Base-by-base conservation (phyloP, 1,140 invertebrate genomes). In the Musca domestica region DNA sequence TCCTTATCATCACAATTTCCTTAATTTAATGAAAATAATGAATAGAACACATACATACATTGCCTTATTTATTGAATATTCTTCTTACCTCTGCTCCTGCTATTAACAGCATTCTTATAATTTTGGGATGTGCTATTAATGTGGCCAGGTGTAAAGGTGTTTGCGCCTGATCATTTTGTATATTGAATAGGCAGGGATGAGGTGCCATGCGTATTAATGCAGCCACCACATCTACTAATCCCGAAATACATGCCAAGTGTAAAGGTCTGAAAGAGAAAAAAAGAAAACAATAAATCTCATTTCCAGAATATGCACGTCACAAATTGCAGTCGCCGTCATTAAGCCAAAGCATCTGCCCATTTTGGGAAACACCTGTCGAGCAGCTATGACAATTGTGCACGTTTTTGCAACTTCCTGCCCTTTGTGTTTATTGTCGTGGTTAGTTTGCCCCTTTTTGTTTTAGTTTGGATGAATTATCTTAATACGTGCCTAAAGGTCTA, bases 81-180 rank as follows among this genome's bases (percentile, higher is more conserved):
- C 17, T 15, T 25, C 71, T 74, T 72, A 83, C 82, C 74, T 84
- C 82, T 12, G 90, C 91, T 20, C 92, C 91, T 23, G 88, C 87
- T 20, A 89, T 81, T 14, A 94, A 84, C 2, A 94, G 80, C 69
- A 86, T 83, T 58, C 91, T 84, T 2, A 88, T 86, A 46, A 93
- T 85, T 56, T 84, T 80, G 4, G 86, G 82, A 73, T 92, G 90
- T 17, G 84, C 82, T 7, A 88, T 91, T 3, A 91, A 74, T 1
- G 91, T 88, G 0, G 92, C 91, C 61, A 94, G 77, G 82, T 94
- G 92, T 9, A 94, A 79, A 1, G 91, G 86, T 1, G 91, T 88
- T 68, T 90, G 88, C 34, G 83, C 83, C 49, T 86, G 77, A 77
- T 92, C 87, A 79, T 92, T 92, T 34, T 83, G 83, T 51, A 90